Base-by-base conservation (phyloP, 2,113 vertebrate genomes). In the Bos indicus region DNA sequence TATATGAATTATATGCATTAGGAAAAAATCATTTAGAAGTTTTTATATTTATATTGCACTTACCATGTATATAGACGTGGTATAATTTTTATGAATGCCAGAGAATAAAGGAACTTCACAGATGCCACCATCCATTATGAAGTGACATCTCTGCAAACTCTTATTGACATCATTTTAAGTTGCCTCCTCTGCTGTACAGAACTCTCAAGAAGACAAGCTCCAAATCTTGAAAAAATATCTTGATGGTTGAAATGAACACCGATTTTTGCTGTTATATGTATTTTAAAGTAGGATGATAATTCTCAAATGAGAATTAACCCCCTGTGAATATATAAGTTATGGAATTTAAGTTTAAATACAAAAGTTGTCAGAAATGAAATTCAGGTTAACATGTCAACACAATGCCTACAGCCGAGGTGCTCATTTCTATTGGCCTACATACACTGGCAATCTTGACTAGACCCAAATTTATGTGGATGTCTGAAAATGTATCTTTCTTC, bases 401-500 rank as follows among this genome's bases (percentile, higher is more conserved):
- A 96, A 52, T 8, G 80, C 88, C 90, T 98, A 94, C 74, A 98
- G 71, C 80, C 77, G 85, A 94, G 88, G 17, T 71, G 85, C 80
- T 98, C 78, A 25, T 91, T 96, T 98, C 90, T 95, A 8, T 95
- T 98, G 98, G 91, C 90, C 98, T 97, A 98, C 93, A 97, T 98
- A 97, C 54, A 74, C 95, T 86, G 96, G 95, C 97, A 98, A 83
- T 98, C 97, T 96, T 97, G 74, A 98, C 97, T 93, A 95, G 95
- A 91, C 36, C 43, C 33, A 77, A 92, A 96, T 40, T 54, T 77
- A 88, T 74, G 56, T 88, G n/a, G 56, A 90, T 81, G 36, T 97
- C 90, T 97, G 59, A 98, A 97, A 98, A 97, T n/a, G 93, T 1
- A 97, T 9, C 74, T 71, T 84, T 74, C 78, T 97, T 96, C 67